Base-by-base conservation (phyloP, 2,113 vertebrate species). In the Noctilio leporinus region DNA sequence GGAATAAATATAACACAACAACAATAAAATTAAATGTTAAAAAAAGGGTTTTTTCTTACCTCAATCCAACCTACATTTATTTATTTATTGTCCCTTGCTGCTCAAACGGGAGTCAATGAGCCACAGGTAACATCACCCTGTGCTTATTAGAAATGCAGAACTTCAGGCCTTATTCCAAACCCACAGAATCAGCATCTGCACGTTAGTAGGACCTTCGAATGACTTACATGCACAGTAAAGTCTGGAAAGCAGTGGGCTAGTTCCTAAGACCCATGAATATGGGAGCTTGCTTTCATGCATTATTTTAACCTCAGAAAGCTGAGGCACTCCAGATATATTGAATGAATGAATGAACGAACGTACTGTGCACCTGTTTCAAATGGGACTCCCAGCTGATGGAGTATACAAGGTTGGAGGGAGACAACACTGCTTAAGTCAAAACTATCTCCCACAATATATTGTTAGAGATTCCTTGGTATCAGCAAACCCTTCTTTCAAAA, bases 401-500 rank as follows among this genome's bases (percentile, higher is more conserved):
- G 16, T 12, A 40, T 30, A 43, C 72, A 78, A 55, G 28, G 40
- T 3, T 90, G 64, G 70, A 62, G 33, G 88, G 40, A 20, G 17
- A 15, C 22, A 80, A 69, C 76, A 49, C 35, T 47, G 4, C 19
- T 1, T 2, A 65, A 43, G 33, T 69, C 64, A 95, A 89, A 89
- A 78, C 26, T 62, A 53, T 26, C 85, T 72, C 22, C 62, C 35
- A n/a, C 26, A 20, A 45, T 7, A 51, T 15, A 55, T 3, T 26
- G 53, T 67, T 78, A 69, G 43, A 87, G 51, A 73, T 26, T 62
- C 33, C n/a, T 45, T 47, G 7, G 7, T 33, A 33, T 59, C 40
- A 40, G 28, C 94, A 94, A 90, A 85, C 15, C n/a, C 59, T 57
- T 86, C 86, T 67, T 91, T 67, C 55, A 69, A 91, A 84, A 93